Percentiles rank a stretch among this genome's conserved stretches.
phyloP scores from a whole-genome alignment of 2,113 vertebrate species.

The Pachypanchax playfairii region DNA sequence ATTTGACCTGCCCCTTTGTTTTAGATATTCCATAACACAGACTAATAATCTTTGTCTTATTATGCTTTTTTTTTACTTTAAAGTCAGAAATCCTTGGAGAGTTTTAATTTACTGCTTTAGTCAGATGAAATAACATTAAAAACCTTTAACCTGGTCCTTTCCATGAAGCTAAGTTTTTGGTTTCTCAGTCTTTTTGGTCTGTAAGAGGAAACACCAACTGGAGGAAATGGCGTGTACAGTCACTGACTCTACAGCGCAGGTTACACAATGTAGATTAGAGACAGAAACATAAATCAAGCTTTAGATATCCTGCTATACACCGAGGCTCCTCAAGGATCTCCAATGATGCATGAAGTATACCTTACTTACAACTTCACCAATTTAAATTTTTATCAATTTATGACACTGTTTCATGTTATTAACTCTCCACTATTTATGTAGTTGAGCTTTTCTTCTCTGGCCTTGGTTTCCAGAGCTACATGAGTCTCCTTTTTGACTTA shows the following conservation, averaged over 20 bases:
- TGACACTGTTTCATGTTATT: not conserved
- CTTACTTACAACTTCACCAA: not conserved
- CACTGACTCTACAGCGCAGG: no score
- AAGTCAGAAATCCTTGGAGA: no score
- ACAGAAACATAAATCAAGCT: not conserved
- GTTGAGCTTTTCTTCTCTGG: not conserved
- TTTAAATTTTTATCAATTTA: not conserved
- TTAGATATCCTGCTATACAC: not conserved
- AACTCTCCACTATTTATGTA: not conserved
- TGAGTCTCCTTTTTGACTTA: not conserved
- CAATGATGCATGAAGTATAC: not conserved
- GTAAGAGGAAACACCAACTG: no score
- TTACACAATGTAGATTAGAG: not conserved
- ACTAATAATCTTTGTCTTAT: not conserved
- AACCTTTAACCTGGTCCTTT: no score
- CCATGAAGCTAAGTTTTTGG: no score
- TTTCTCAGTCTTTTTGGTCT: no score
- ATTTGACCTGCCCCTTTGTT: conserved; percentile 16
- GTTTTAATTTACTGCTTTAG: no score
- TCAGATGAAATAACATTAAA: no score
- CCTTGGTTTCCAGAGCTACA: not conserved
- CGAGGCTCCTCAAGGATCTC: not conserved
- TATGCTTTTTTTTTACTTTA: no score
- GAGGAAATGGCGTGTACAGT: not conserved
- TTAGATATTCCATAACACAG: conserved; percentile 7